phyloP scores from a whole-genome alignment of 2,797 vertebrate genomes.

The Gallinago stenura region DNA sequence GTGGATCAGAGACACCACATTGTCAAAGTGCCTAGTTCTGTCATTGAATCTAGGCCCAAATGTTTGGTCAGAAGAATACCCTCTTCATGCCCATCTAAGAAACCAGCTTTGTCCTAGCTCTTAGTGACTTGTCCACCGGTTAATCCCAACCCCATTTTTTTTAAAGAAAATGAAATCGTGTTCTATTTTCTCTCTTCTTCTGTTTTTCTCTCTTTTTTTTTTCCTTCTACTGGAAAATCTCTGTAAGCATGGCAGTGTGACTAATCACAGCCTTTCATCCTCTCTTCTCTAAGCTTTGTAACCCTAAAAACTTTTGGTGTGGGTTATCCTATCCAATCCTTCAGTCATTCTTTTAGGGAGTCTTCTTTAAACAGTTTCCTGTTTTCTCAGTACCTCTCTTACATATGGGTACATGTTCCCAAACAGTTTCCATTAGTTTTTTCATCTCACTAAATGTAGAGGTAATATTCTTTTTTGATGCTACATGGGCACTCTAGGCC shows the following conservation, averaged over 20 bases:
- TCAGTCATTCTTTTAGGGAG: not conserved
- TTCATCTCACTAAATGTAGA: not conserved
- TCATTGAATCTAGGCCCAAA: not conserved
- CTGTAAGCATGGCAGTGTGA: not conserved
- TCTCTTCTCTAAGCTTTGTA: not conserved
- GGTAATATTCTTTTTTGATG: not conserved
- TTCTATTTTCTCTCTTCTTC: not conserved
- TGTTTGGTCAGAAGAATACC: not conserved
- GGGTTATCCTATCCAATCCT: not conserved
- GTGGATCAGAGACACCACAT: not conserved
- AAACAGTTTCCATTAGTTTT: not conserved
- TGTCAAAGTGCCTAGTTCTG: not conserved
- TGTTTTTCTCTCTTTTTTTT: not conserved
- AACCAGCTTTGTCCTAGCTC: not conserved
- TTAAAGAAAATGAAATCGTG: not conserved
- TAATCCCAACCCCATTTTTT: not conserved
- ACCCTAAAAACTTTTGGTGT: not conserved
- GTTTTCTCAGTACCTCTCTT: not conserved
- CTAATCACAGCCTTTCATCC: not conserved
- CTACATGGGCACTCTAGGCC: not conserved
- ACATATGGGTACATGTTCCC: not conserved
- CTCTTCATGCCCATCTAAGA: not conserved
- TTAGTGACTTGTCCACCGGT: not conserved
- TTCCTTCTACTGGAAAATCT: not conserved
- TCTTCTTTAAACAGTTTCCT: not conserved